Base-by-base conservation (phyloP, 2,888 invertebrate species). In the Ypsolopha scabrella region DNA sequence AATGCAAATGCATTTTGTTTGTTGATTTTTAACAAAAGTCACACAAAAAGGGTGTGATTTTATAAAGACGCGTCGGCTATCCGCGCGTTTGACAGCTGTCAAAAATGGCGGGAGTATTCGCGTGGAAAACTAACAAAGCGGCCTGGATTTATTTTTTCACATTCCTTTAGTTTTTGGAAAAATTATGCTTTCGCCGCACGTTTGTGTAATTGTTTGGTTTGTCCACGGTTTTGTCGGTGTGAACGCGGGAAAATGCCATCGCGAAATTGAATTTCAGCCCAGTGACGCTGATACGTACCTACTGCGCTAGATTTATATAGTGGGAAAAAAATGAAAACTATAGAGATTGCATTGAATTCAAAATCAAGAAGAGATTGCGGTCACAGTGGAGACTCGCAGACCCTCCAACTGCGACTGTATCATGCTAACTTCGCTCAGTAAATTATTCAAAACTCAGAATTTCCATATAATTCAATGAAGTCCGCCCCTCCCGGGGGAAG, bases 371-470 rank as follows among this genome's bases (percentile, higher is more conserved):
- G 34, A 10, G 34, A 46, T 35, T 46, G 10, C 34, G 10, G 35
- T 34, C 9, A 33, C 24, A 14, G 6, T 38, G 13, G 13, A 13
- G 13, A 43, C 24, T 24, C 24, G 2, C 8, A 13, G 43, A 13
- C 13, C 43, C 13, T 43, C 14, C 14, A 4, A 13, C 43, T 13
- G 39, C 14, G 8, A 13, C 43, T 13, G 39, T 13, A 43, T 43
- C 11, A 45, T 34, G 33, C 46, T 34, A 46, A 34, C 46, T 46
- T 46, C 35, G 76, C 79, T 72, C 66, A 64, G 64, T 80, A 75
- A 83, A 80, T 85, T 76, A 85, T 85, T 83, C 83, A 80, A 81
- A 83, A 82, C 80, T 81, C 81, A 75, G 81, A 83, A 82, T 82
- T 80, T 78, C 77, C 77, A 80, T 78, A 81, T 83, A 83, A 86